Evolutionary conservation across 2,888 invertebrate genomes (phyloP).

Genomic region (Thysanoteuthis rhombus): DNA sequence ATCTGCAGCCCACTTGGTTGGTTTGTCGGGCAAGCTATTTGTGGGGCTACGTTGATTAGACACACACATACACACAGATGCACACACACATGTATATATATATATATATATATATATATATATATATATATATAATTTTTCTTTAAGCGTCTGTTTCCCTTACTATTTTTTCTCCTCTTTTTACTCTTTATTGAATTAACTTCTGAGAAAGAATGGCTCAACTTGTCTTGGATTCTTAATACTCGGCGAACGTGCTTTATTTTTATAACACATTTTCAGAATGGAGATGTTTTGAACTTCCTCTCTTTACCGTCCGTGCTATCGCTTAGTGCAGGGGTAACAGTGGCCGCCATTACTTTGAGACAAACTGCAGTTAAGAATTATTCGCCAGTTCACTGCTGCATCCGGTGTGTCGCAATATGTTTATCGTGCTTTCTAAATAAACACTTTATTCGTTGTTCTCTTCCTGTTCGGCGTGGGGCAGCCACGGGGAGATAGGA

Average conservation of each 20-base stretch:
- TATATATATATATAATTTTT: neutral
- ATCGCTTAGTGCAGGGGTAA: neutral
- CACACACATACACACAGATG: no score
- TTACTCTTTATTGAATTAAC: neutral
- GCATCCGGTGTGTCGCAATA: slow-evolving; percentile 12
- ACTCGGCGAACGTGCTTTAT: neutral
- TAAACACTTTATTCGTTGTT: neutral
- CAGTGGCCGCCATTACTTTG: neutral
- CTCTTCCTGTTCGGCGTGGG: neutral
- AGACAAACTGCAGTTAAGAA: neutral
- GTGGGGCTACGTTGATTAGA: no score
- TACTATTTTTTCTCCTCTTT: neutral
- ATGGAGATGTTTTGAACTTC: neutral
- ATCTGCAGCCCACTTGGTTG: no score
- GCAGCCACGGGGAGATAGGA: neutral
- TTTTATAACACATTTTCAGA: neutral
- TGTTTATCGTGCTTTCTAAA: slow-evolving; percentile 12
- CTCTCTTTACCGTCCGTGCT: neutral
- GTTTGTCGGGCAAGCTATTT: no score
- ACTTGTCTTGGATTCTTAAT: neutral
- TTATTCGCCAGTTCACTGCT: neutral
- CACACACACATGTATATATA: no score
- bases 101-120: no score
- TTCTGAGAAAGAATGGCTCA: neutral
- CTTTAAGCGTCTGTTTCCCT: neutral